Evolutionary conservation across 2,888 invertebrate genomes (phyloP).

Genomic region (Cabera pusaria): DNA sequence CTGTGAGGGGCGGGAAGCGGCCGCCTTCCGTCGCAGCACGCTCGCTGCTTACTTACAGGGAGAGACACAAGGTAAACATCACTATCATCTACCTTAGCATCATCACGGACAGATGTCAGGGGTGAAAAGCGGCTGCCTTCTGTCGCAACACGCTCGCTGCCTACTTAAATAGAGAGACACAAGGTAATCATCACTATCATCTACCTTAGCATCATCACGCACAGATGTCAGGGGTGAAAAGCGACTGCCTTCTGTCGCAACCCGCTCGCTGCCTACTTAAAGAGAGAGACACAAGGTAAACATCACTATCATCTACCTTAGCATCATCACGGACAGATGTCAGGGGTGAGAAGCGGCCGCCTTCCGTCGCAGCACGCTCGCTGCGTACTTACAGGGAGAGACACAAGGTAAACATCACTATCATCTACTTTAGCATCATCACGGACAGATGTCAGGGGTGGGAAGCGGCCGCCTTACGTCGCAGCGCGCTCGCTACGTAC

Average conservation of each 20-base stretch:
- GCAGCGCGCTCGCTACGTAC: no score
- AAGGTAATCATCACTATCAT: constrained; percentile 38
- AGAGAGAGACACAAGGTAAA: constrained; percentile 75
- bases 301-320: constrained; percentile 40
- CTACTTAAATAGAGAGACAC: constrained; percentile 76
- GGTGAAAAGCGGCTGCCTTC: constrained; percentile 92
- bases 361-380: constrained; percentile 91
- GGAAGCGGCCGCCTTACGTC: no score
- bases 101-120: constrained; percentile 73
- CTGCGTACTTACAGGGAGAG: constrained; percentile 67
- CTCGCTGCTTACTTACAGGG: constrained; percentile 72
- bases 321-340: constrained; percentile 67
- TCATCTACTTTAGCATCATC: no score
- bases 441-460: no score
- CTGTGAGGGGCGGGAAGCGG: constrained; percentile 88
- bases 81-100: constrained; percentile 42
- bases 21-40: constrained; percentile 92
- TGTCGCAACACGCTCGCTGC: constrained; percentile 88
- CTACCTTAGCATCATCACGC: constrained; percentile 40
- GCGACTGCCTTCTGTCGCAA: constrained; percentile 93
- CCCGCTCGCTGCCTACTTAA: constrained; percentile 80
- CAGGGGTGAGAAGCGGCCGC: no score
- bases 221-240: constrained; percentile 85
- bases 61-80: constrained; percentile 61
- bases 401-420: constrained; percentile 84